A percentile compares a stretch with the other conserved stretches of the same genome.
phyloP scores from a whole-genome alignment of 35 echinoderm and acorn worm genomes.

The Eucidaris tribuloides region DNA sequence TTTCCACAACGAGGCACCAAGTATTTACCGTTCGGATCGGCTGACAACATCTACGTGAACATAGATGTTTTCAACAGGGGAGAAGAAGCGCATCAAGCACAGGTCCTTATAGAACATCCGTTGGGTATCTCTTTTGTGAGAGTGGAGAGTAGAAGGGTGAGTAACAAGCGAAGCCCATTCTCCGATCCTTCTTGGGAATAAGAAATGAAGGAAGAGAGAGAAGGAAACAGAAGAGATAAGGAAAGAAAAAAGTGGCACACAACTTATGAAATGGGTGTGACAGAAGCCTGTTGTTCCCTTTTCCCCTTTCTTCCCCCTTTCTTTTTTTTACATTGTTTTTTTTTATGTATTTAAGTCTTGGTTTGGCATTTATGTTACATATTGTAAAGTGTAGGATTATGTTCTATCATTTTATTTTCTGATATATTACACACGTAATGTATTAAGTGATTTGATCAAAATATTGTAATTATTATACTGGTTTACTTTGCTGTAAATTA shows the following conservation, averaged over 20 bases:
- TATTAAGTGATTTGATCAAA: too few species aligned
- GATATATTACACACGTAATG: too few species aligned
- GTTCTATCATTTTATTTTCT: too few species aligned
- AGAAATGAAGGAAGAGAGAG: background rate
- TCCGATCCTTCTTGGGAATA: background rate
- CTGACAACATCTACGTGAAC: constrained; percentile 52
- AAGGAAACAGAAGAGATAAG: background rate
- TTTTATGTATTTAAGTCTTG: too few species aligned
- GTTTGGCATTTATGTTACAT: too few species aligned
- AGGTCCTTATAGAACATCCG: constrained; percentile 65
- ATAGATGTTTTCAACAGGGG: constrained; percentile 70
- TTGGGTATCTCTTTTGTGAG: constrained; percentile 68
- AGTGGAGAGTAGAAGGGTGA: constrained; percentile 67
- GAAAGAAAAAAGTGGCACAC: background rate
- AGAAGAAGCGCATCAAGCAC: constrained; percentile 92
- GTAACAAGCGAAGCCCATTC: background rate
- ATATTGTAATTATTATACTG: too few species aligned
- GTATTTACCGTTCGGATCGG: constrained; percentile 70
- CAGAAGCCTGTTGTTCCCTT: too few species aligned
- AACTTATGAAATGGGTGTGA: background rate
- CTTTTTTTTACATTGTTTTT: too few species aligned
- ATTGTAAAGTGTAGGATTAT: too few species aligned
- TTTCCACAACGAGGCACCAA: constrained; percentile 70
- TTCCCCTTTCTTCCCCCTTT: too few species aligned
- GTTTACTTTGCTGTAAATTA: too few species aligned